These are phyloP conservation scores for Podarcis siculus DNA, from an alignment of 2,797 vertebrate species.

Conservation along the genomic window DNA sequence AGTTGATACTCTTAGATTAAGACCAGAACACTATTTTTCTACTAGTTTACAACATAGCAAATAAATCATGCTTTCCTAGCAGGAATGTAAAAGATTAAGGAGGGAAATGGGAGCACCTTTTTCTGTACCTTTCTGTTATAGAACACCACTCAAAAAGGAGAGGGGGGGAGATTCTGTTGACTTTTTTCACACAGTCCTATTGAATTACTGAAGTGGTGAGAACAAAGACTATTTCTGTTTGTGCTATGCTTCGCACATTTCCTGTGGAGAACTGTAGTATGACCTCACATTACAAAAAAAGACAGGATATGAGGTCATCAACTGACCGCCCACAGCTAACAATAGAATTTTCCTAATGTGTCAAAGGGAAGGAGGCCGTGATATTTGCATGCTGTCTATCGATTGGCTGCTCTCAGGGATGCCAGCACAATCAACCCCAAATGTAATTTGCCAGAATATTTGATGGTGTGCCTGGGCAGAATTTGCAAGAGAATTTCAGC, in stretches of 20 bases:
- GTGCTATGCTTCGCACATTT: background rate
- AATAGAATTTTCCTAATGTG: background rate
- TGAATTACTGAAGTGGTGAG: background rate
- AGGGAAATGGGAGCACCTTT: background rate
- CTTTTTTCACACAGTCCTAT: background rate
- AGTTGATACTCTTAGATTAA: background rate
- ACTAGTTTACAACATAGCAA: background rate
- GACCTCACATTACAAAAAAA: too few species aligned
- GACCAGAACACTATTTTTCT: background rate
- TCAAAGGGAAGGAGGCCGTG: background rate
- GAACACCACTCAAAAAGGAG: background rate
- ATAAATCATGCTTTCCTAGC: background rate
- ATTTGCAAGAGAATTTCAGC: background rate
- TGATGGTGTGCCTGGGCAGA: background rate
- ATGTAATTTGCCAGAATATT: too few species aligned
- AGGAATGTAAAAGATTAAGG: background rate
- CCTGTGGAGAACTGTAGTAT: background rate
- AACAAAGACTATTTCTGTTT: background rate
- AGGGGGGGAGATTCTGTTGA: background rate
- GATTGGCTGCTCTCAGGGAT: background rate
- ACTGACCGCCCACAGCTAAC: background rate
- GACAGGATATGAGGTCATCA: background rate
- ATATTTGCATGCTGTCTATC: background rate
- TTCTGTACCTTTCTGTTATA: background rate
- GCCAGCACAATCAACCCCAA: background rate